A percentile compares a stretch with the other conserved stretches of the same genome.
Evolutionary conservation across 1,140 invertebrate species (phyloP).

Genomic region (Ceratina calcarata): DNA sequence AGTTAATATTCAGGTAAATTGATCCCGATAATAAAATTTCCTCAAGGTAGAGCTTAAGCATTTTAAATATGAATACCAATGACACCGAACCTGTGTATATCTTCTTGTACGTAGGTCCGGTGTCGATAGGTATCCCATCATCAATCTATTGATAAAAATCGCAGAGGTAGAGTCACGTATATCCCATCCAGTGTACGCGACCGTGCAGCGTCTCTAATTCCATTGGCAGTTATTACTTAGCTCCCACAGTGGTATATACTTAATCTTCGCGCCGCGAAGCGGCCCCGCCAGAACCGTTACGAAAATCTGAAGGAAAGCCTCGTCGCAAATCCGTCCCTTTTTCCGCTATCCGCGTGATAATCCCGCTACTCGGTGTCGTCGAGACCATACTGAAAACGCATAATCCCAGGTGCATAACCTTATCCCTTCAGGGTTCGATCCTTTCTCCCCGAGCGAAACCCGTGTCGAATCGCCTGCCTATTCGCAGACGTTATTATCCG

Average conservation of each 20-base stretch:
- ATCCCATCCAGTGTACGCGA: slow-evolving; percentile 54
- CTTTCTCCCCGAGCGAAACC: neutral
- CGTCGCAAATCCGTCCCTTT: slow-evolving; percentile 43
- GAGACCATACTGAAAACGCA: neutral
- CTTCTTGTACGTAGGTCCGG: slow-evolving; percentile 32
- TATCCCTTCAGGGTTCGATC: neutral
- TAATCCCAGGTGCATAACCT: slow-evolving; percentile 13
- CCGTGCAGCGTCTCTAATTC: slow-evolving; percentile 55
- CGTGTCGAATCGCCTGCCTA: neutral
- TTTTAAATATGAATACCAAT: slow-evolving; percentile 26
- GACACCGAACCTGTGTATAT: neutral
- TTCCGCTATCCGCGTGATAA: slow-evolving; percentile 18
- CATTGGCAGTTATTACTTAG: slow-evolving; percentile 63
- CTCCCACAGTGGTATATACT: slow-evolving; percentile 59
- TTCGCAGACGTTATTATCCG: neutral
- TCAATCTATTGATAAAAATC: slow-evolving; percentile 46
- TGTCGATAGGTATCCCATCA: slow-evolving; percentile 38
- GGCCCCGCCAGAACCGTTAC: slow-evolving; percentile 59
- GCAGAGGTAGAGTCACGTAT: slow-evolving; percentile 58
- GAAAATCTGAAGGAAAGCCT: slow-evolving; percentile 45
- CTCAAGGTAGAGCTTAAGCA: neutral
- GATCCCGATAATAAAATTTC: slow-evolving; percentile 1
- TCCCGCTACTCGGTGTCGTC: slow-evolving; percentile 17
- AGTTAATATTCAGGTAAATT: neutral
- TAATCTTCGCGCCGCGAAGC: slow-evolving; percentile 49